phyloP scores from a whole-genome alignment of 2,888 invertebrate genomes.

The Gari tellinella region DNA sequence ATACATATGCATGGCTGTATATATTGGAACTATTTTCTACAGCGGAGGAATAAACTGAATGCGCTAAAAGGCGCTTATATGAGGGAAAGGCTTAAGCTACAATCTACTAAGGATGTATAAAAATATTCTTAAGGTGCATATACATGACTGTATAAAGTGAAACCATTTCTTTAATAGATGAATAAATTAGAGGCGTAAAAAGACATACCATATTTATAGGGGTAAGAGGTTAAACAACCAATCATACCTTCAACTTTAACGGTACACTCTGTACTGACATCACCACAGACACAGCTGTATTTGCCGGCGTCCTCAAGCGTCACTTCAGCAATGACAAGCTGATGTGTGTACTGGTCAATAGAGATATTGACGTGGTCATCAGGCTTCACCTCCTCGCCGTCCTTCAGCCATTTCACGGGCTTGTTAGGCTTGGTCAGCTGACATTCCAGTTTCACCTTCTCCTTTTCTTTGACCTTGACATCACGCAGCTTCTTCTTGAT shows the following conservation, averaged over 20 bases:
- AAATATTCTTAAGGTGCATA: no score
- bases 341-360: constrained; percentile 88
- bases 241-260: constrained; percentile 79
- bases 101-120: no score
- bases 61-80: no score
- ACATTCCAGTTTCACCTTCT: constrained; percentile 85
- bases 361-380: constrained; percentile 92
- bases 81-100: no score
- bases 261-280: constrained; percentile 74
- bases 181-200: no score
- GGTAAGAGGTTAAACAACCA: no score
- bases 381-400: constrained; percentile 91
- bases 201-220: no score
- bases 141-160: no score
- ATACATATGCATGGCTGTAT: no score
- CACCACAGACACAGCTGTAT: constrained; percentile 75
- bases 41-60: no score
- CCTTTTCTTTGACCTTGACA: constrained; percentile 66
- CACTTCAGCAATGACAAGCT: constrained; percentile 75
- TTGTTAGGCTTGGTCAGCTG: constrained; percentile 85
- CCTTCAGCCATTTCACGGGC: constrained; percentile 90
- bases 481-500: constrained; percentile 71
- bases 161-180: no score
- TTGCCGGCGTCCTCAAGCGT: constrained; percentile 77
- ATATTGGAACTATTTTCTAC: no score